A percentile compares a stretch with the other conserved stretches of the same genome.
Evolutionary conservation across 2,797 vertebrate genomes (phyloP).

Genomic region (Otus scops): DNA sequence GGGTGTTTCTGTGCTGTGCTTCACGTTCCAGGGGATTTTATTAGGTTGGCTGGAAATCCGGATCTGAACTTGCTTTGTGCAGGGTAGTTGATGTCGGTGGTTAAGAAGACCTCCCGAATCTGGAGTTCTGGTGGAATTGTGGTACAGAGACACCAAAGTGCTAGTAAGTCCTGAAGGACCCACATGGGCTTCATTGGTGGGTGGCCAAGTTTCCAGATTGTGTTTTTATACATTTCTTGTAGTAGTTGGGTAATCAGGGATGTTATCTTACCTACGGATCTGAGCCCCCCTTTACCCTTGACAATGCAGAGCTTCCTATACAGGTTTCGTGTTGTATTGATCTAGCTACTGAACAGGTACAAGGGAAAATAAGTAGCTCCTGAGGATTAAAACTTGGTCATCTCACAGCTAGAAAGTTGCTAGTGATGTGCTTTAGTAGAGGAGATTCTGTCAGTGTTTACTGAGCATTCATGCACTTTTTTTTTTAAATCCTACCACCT

Average conservation of each 20-base stretch:
- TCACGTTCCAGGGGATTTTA: conserved; percentile 47
- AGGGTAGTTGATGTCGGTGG: not conserved
- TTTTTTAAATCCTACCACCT: not conserved
- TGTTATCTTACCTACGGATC: not conserved
- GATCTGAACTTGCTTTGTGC: not conserved
- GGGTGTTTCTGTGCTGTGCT: conserved; percentile 31
- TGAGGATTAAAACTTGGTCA: not conserved
- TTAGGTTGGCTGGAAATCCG: conserved; percentile 22
- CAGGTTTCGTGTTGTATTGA: not conserved
- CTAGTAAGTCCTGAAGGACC: not conserved
- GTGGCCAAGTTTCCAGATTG: not conserved
- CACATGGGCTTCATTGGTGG: not conserved
- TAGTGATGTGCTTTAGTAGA: not conserved
- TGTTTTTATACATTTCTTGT: not conserved
- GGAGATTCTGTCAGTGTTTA: not conserved
- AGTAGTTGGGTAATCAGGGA: not conserved
- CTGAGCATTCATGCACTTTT: not conserved
- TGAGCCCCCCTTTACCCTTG: not conserved
- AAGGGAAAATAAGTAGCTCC: not conserved
- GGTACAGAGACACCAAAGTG: not conserved
- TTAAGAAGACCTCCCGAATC: not conserved
- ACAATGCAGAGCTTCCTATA: not conserved
- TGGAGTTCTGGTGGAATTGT: not conserved
- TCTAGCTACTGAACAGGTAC: not conserved
- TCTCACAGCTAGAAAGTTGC: not conserved